Conservation (phyloP, 2,113 vertebrate genomes). For the Otus sunia region DNA sequence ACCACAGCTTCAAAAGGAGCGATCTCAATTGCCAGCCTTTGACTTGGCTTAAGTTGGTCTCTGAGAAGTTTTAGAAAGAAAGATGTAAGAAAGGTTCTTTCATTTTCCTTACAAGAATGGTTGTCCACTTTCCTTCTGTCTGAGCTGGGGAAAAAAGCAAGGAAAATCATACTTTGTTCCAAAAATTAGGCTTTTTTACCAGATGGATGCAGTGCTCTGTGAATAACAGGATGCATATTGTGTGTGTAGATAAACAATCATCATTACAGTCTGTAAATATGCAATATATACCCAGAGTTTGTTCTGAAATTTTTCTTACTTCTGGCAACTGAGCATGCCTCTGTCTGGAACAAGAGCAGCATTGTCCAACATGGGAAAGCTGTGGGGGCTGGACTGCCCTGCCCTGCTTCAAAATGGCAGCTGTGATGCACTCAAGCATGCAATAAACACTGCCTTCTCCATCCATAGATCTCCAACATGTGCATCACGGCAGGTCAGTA, state of each 20-base stretch:
- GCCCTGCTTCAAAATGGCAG: background rate
- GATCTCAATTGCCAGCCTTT: background rate
- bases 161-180: background rate
- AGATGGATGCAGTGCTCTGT: background rate
- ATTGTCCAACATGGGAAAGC: background rate
- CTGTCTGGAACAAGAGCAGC: background rate
- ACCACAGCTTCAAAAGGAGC: background rate
- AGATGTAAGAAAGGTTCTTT: background rate
- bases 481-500: background rate
- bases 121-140: background rate
- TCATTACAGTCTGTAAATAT: background rate
- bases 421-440: background rate
- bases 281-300: background rate
- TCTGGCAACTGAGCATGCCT: background rate
- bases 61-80: background rate
- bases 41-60: background rate
- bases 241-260: background rate
- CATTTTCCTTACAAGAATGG: background rate
- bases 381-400: background rate
- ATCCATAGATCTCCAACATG: background rate
- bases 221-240: background rate
- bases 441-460: background rate
- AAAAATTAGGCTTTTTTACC: background rate
- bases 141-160: background rate
- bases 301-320: background rate